Evolutionary conservation across 1,140 invertebrate genomes (phyloP).

Genomic region (Caenorhabditis brenneri): DNA sequence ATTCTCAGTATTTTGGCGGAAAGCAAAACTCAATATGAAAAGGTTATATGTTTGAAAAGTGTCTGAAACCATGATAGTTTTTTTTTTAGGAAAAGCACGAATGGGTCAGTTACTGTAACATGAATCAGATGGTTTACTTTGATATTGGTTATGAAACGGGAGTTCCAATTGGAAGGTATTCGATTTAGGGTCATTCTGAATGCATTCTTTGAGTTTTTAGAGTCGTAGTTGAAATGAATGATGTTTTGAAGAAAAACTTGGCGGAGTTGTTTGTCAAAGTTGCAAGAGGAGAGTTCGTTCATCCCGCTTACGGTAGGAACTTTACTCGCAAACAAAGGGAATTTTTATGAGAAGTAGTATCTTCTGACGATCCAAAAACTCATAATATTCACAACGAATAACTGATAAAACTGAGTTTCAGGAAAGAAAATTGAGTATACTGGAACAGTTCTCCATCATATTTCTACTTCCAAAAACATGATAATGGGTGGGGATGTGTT

Average conservation of each 20-base stretch:
- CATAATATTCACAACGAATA: too few relatives aligned
- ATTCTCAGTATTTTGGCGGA: constrained; percentile 40
- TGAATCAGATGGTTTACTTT: constrained; percentile 19
- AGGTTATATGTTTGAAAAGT: not conserved
- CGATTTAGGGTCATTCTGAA: not conserved
- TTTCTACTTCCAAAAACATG: constrained; percentile 20
- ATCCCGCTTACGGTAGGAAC: not conserved
- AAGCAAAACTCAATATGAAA: constrained; percentile 22
- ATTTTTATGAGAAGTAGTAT: too few relatives aligned
- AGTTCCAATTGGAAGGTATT: not conserved
- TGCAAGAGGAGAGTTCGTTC: constrained; percentile 20
- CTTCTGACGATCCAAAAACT: too few relatives aligned
- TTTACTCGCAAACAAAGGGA: too few relatives aligned
- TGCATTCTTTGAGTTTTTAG: not conserved
- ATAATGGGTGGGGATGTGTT: constrained; percentile 24
- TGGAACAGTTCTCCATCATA: constrained; percentile 5
- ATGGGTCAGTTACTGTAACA: constrained; percentile 20
- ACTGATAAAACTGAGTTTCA: not conserved
- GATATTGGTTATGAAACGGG: constrained; percentile 18
- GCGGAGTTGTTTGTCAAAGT: constrained; percentile 1
- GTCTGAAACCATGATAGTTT: not conserved
- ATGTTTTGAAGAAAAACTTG: not conserved
- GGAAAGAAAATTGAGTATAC: constrained; percentile 32
- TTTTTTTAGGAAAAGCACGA: not conserved
- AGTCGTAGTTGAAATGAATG: constrained; percentile 22